Percentiles rank a stretch among this genome's conserved stretches.
phyloP scores from a whole-genome alignment of 2,888 invertebrate species.

The Perithous albicinctus region DNA sequence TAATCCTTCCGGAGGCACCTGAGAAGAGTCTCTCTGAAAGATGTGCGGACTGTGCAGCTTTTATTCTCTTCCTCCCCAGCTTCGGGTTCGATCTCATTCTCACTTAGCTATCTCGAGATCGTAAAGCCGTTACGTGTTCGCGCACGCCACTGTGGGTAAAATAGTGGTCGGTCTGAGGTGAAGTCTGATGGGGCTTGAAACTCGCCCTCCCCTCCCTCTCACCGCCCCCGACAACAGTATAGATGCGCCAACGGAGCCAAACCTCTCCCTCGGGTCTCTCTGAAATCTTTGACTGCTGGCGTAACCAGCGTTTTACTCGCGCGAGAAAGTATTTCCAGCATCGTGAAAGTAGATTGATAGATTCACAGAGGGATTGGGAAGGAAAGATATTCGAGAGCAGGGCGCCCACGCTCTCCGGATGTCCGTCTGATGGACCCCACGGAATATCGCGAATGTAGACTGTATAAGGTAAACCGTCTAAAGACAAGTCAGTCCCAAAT shows the following conservation, averaged over 20 bases:
- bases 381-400: conserved; percentile 12
- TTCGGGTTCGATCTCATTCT: conserved; percentile 48
- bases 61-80: not conserved
- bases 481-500: not conserved
- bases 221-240: not conserved
- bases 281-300: conserved; percentile 54
- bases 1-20: conserved; percentile 38
- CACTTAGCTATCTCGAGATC: conserved; percentile 43
- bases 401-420: conserved; percentile 1
- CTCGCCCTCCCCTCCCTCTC: too few species aligned
- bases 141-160: conserved; percentile 32
- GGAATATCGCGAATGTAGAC: not conserved
- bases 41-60: not conserved
- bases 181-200: conserved; percentile 26
- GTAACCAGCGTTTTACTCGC: conserved; percentile 20
- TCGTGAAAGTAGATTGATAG: conserved; percentile 58
- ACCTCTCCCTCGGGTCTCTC: conserved; percentile 10
- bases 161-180: conserved; percentile 17
- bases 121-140: conserved; percentile 55
- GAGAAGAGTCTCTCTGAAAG: conserved; percentile 25
- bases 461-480: not conserved
- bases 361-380: conserved; percentile 9
- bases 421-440: not conserved
- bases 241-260: not conserved
- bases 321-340: conserved; percentile 54